Percentiles rank a stretch among this genome's conserved stretches.
phyloP scores from a whole-genome alignment of 2,797 vertebrate species.

The Coluber constrictor region DNA sequence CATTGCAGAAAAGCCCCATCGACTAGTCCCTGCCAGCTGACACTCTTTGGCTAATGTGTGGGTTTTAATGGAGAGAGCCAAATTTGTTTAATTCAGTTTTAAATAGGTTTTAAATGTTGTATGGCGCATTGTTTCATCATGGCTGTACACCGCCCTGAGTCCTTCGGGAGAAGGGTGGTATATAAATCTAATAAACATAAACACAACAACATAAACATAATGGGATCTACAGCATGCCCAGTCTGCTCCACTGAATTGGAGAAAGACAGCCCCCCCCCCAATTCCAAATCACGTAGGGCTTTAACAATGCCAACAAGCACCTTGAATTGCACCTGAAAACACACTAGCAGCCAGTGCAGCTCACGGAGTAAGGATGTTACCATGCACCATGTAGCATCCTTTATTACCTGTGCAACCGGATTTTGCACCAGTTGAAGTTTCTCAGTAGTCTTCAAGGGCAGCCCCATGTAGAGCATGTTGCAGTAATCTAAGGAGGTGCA shows the following conservation, averaged over 20 bases:
- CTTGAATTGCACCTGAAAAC: background rate
- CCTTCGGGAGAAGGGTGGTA: too few relatives aligned
- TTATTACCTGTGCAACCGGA: too few relatives aligned
- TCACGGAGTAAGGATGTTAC: background rate
- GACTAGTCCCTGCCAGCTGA: background rate
- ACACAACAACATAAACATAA: too few relatives aligned
- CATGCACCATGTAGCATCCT: background rate
- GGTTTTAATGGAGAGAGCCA: too few relatives aligned
- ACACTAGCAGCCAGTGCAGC: background rate
- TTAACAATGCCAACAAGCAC: background rate
- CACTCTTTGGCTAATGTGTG: background rate
- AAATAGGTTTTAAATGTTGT: too few relatives aligned
- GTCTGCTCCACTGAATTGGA: background rate
- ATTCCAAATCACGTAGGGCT: background rate
- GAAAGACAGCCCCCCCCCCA: background rate
- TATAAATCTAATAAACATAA: too few relatives aligned
- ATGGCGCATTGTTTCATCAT: too few relatives aligned
- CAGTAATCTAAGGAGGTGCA: too few relatives aligned
- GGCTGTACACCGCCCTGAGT: too few relatives aligned
- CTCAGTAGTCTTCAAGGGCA: too few relatives aligned
- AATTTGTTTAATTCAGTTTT: too few relatives aligned
- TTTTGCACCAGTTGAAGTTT: too few relatives aligned
- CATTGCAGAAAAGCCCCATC: background rate
- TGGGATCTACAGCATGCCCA: background rate
- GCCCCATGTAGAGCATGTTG: background rate